Evolutionary conservation across 2,797 vertebrate species (phyloP).

Genomic region (Microtus agrestis): DNA sequence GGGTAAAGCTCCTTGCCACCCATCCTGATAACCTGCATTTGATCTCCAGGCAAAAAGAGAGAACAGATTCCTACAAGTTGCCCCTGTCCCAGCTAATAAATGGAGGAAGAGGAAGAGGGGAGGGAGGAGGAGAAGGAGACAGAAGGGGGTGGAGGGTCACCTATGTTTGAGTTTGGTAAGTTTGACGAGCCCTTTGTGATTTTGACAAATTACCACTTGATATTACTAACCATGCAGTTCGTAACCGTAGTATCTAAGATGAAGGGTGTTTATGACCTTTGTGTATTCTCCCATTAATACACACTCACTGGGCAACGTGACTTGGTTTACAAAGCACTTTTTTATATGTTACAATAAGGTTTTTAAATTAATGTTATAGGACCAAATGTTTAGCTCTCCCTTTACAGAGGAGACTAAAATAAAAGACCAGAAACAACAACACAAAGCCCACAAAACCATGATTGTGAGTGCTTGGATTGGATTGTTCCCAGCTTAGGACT

Average conservation of each 20-base stretch:
- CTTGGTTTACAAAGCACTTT: not conserved
- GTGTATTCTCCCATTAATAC: not conserved
- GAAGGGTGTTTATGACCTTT: not conserved
- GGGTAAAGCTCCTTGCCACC: not conserved
- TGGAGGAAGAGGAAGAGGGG: not conserved
- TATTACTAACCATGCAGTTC: not conserved
- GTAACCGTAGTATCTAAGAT: not conserved
- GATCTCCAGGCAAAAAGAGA: not conserved
- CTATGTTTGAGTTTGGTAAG: not conserved
- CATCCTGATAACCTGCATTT: not conserved
- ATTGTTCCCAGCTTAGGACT: not conserved
- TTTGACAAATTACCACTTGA: not conserved
- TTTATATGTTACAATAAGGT: not conserved
- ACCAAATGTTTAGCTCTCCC: not conserved
- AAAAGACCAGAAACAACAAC: not conserved
- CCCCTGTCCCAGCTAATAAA: not conserved
- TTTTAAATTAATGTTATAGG: not conserved
- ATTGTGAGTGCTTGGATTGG: not conserved
- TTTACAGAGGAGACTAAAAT: not conserved
- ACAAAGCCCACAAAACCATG: too few species aligned
- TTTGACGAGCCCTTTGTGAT: not conserved
- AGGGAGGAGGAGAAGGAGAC: not conserved
- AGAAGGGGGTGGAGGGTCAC: not conserved
- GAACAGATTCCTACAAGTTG: not conserved
- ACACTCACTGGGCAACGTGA: not conserved